Base-by-base conservation (phyloP, 2,113 vertebrate genomes). In the Oreamnos americanus region DNA sequence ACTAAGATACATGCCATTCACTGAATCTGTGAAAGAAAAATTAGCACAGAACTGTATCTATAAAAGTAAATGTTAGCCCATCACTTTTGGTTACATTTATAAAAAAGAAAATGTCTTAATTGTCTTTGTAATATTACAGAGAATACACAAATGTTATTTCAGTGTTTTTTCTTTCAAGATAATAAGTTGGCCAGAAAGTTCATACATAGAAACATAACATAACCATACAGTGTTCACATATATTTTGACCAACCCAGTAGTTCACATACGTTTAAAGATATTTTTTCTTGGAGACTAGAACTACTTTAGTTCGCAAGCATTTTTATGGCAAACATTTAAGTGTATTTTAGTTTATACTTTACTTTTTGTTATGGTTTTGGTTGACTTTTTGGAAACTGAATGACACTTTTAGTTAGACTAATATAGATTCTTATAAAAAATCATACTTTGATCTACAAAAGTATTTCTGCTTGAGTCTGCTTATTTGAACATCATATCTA, bases 221-320 rank as follows among this genome's bases (percentile, higher is more conserved):
- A 76, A 43, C 21, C 36, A 43, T 76, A 43, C 11, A 17, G 7
- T 43, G 71, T 76, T 76, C 71, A 76, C 39, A 4, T 43, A 76
- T 43, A 26, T 76, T 76, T 76, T 76, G 39, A 76, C 71, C 71
- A 76, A 26, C 39, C 23, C 71, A 43, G 39, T 43, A 43, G 33
- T 57, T 90, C 36, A 87, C 8, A 55, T 74, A 90, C 9, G 26
- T 91, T 90, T 78, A 17, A 2, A 87, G 88, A 85, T 47, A 11
- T 83, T 7, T 71, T 93, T 94, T 57, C 79, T 90, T 92, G 16
- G 28, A 87, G 13, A 93, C 62, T 62, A 95, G 39, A 39, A 83
- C n/a, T 74, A 23, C 30, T 91, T 91, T 81, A 85, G 57, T 90
- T 94, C 93, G 7, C 55, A 94, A n/a, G n/a, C 43, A 96, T 94